Evolutionary conservation across 1,140 invertebrate genomes (phyloP), one percentile per base, ranked within the genome.

Genomic region (Pseudomyrmex flavicornis): DNA sequence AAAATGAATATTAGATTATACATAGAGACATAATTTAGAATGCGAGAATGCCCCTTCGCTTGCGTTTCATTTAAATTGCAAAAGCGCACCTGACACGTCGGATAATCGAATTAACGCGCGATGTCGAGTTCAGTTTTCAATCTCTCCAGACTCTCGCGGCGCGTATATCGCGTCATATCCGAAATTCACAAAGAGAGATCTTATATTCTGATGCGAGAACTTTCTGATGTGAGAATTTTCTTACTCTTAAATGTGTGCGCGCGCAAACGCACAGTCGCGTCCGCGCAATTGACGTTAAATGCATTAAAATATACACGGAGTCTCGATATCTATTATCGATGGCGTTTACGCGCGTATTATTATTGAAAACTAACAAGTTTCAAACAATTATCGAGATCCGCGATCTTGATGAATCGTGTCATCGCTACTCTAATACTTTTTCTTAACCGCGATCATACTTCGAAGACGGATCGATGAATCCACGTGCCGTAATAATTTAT

Each of bases 21-120:
- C 54, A 35, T 35, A 35, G 5, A 76, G 73, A 65, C 46, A 63
- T 79, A 58, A 85, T 89, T 88, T 75, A 76, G 73, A 82, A 62
- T 82, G 65, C 35, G 75, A 69, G 59, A 50, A 54, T 44, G 62
- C 0, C 44, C 22, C n/a, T 26, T 20, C 61, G 0, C 4, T 20
- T 22, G 50, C 80, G 80, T 86, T 88, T 86, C 83, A 86, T 77
- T 76, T 85, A 85, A 69, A 70, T 79, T 70, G 76, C 65, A 70
- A 70, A 35, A 79, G 65, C 54, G 54, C 54, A 48, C 52, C 59
- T 54, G 74, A 3, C 44, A 26, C 52, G 17, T 22, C 22, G 54
- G 52, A 79, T 52, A 17, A 35, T 76, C 73, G 73, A 76, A 63
- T 79, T 69, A 79, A 48, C 44, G 17, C 7, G 17, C 44, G 44